Evolutionary conservation across 2,888 invertebrate species (phyloP), one percentile per base, ranked within the genome.

Genomic region (Oscheius sp.): DNA sequence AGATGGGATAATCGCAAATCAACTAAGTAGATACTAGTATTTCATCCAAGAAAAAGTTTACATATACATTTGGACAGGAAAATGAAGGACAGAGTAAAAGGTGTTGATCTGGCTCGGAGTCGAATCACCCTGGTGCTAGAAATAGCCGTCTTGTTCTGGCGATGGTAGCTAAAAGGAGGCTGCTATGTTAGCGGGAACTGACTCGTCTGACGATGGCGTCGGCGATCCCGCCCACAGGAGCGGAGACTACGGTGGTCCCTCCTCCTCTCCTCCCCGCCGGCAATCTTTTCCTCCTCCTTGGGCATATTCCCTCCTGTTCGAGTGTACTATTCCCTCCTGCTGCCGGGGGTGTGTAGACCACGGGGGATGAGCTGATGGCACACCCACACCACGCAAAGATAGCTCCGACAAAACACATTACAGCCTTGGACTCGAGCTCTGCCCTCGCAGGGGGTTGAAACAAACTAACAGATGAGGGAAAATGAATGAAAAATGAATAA

Each of bases 351-450:
- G 20, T 56, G 9, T 33, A 32, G 56, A 20, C 59, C 38, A 45
- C 56, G 41, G 28, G 45, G 47, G 62, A 44, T 28, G 22, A 28
- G 44, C 14, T 61, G 44, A 28, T 20, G 24, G 24, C 47, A 45
- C 62, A 62, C 62, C 49, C 62, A 62, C 62, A 28, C 62, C 62
- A 62, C 62, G 62, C 33, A 62, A 62, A 62, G 62, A 62, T 62
- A 62, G 62, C 62, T 62, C 62, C 62, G 62, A 62, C 62, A 62
- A 49, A 49, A 62, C 62, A 62, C 24, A 62, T 62, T 62, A 62
- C 62, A 62, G 47, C 62, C 41, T n/a, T n/a, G 44, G 22, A 24
- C 24, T 20, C 47, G 47, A 47, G 24, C 14, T 33, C 54, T 54
- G 54, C 54, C 54, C 54, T 54, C 54, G 54, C 54, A 54, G 50